Percentiles rank a stretch among this genome's conserved stretches.
Conservation (phyloP, 2,888 invertebrate species). For the Hypercompe scribonia region DNA sequence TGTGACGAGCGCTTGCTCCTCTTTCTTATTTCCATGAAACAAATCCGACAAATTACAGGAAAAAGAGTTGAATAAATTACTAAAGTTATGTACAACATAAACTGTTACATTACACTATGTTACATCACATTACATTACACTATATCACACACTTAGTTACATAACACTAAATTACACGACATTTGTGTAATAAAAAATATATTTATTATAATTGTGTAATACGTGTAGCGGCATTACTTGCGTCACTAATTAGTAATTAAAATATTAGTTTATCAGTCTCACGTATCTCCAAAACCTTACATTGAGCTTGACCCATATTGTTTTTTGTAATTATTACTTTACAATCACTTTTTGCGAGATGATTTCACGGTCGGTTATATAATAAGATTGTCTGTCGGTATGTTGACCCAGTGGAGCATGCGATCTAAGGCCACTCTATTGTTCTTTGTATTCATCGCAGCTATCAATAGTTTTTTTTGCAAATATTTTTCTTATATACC, state of each 20-base stretch:
- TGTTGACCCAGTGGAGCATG: conserved; percentile 11
- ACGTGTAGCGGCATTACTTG: neutral
- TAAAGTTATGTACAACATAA: too few relatives aligned
- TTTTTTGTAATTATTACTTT: conserved; percentile 20
- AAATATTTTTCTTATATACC: neutral
- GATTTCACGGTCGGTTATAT: conserved; percentile 29
- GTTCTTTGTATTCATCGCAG: neutral
- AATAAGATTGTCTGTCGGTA: conserved; percentile 18
- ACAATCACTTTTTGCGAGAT: conserved; percentile 28
- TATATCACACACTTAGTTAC: neutral
- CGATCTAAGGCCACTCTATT: conserved; percentile 12
- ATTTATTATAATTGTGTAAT: too few relatives aligned
- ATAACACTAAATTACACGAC: neutral
- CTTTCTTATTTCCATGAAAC: too few relatives aligned
- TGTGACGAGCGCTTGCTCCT: too few relatives aligned
- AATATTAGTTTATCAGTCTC: neutral
- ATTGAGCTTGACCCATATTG: conserved; percentile 32
- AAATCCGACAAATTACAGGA: too few relatives aligned
- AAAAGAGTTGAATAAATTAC: too few relatives aligned
- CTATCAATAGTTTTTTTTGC: neutral
- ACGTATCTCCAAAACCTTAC: conserved; percentile 4
- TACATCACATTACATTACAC: neutral
- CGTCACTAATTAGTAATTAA: neutral
- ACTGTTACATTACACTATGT: too few relatives aligned
- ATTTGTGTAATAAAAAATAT: neutral